phyloP scores from a whole-genome alignment of 2,797 vertebrate genomes.

The Parauchenoglanis punctatus region DNA sequence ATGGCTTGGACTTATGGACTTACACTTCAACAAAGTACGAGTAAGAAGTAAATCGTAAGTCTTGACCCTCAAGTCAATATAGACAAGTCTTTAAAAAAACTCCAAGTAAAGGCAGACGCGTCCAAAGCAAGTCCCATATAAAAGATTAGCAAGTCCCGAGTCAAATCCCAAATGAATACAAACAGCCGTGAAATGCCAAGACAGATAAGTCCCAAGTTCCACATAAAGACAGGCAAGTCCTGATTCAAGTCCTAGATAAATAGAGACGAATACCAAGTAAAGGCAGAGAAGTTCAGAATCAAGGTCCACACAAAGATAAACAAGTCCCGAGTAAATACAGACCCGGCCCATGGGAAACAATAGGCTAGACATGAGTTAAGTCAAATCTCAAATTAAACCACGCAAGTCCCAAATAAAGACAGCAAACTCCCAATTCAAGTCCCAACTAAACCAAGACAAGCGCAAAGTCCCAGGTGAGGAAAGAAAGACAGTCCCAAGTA shows the following conservation, averaged over 20 bases:
- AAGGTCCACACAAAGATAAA: background rate
- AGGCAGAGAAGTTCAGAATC: background rate
- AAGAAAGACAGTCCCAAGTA: too few species aligned
- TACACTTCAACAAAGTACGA: background rate
- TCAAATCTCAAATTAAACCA: background rate
- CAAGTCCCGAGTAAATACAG: background rate
- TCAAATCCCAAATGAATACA: background rate
- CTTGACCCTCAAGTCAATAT: background rate
- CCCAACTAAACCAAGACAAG: background rate
- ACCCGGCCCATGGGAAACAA: background rate
- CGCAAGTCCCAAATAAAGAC: background rate
- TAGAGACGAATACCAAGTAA: background rate
- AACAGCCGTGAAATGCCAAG: background rate
- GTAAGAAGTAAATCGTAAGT: background rate
- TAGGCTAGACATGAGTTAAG: background rate
- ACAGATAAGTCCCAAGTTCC: background rate
- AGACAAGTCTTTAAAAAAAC: background rate
- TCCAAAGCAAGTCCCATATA: background rate
- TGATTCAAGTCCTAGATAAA: background rate
- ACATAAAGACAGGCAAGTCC: background rate
- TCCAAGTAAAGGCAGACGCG: background rate
- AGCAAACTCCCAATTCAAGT: background rate
- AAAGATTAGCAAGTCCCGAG: conserved; percentile 9
- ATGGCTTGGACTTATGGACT: background rate
- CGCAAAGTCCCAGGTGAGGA: too few species aligned